phyloP scores from a whole-genome alignment of 2,797 vertebrate species.

The Balearica regulorum region DNA sequence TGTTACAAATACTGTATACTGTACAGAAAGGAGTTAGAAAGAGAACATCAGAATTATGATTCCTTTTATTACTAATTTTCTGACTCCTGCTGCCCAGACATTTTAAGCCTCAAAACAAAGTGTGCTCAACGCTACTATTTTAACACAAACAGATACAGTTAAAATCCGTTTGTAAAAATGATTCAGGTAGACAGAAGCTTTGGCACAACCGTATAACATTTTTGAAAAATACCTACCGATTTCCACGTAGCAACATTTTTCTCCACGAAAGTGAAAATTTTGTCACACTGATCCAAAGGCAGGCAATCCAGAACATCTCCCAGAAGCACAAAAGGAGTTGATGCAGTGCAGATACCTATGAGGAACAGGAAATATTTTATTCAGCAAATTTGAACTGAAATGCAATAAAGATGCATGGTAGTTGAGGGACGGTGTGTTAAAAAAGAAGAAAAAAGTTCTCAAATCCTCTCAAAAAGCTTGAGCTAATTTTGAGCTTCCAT shows the following conservation, averaged over 20 bases:
- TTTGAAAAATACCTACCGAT: slow-evolving; percentile 79
- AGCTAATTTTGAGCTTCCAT: background rate
- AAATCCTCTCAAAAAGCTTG: background rate
- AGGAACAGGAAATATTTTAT: background rate
- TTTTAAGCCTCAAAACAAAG: background rate
- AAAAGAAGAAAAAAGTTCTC: background rate
- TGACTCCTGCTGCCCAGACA: background rate
- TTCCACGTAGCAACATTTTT: slow-evolving; percentile 98
- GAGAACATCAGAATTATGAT: background rate
- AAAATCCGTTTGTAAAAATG: background rate
- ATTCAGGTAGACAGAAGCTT: background rate
- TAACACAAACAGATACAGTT: background rate
- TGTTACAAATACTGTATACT: background rate
- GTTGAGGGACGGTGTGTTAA: background rate
- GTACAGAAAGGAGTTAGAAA: background rate
- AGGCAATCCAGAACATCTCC: slow-evolving; percentile 97
- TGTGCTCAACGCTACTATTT: background rate
- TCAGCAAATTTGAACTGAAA: background rate
- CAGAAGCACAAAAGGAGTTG: slow-evolving; percentile 92
- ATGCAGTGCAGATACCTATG: slow-evolving; percentile 93
- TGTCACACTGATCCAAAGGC: slow-evolving; percentile 95
- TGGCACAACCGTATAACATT: background rate
- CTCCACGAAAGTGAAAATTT: slow-evolving; percentile 96
- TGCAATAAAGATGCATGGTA: background rate
- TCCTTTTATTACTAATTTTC: background rate